These are phyloP conservation scores for Aotus griseimembra DNA, from an alignment of 2,797 vertebrate genomes.

Conservation along the genomic window DNA sequence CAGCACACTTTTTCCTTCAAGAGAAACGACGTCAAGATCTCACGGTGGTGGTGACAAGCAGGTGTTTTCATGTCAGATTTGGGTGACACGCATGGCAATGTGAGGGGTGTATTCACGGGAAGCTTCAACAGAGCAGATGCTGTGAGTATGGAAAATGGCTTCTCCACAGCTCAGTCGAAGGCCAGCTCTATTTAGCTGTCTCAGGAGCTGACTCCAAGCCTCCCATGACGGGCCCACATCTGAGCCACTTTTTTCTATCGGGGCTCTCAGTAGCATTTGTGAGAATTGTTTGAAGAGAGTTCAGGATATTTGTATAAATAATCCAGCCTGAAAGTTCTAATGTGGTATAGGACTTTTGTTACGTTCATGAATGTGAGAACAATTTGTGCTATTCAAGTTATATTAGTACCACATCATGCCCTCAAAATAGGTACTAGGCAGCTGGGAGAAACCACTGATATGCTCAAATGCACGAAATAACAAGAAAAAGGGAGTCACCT, in stretches of 20 bases:
- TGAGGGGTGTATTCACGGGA: neutral
- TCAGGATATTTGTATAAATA: neutral
- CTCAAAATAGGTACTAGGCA: neutral
- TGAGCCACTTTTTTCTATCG: neutral
- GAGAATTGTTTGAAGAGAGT: neutral
- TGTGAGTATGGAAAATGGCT: neutral
- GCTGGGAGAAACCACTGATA: neutral
- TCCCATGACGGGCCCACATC: fast-evolving
- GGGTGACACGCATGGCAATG: too few species aligned
- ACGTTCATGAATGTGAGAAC: neutral
- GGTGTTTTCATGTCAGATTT: neutral
- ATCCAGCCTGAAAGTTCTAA: neutral
- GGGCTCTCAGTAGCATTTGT: neutral
- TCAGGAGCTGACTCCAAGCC: neutral
- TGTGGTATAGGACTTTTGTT: neutral
- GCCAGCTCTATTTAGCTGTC: neutral
- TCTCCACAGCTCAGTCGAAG: neutral
- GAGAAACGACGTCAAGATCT: too few species aligned
- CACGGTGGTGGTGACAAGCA: neutral
- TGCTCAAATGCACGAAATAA: neutral
- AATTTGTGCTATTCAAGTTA: neutral
- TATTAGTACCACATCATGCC: neutral
- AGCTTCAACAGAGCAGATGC: neutral
- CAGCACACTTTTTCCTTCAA: neutral
- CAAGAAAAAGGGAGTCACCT: fast-evolving